These are phyloP conservation scores for Anseranas semipalmata DNA, from an alignment of 2,113 vertebrate genomes.

Conservation along the genomic window DNA sequence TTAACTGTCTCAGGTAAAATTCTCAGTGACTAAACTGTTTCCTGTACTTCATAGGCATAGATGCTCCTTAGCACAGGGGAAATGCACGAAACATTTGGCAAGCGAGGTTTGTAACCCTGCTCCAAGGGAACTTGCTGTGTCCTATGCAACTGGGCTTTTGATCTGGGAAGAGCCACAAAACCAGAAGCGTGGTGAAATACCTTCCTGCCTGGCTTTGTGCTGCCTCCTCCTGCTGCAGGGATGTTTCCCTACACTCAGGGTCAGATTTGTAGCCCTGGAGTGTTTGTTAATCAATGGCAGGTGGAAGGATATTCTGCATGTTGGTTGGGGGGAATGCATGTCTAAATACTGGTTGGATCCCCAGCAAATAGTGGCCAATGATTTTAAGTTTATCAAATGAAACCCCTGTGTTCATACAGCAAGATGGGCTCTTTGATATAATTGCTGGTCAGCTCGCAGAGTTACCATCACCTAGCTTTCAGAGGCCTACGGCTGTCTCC, in stretches of 20 bases:
- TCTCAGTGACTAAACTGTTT: not conserved
- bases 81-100: not conserved
- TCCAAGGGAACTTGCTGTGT: not conserved
- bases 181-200: accelerated
- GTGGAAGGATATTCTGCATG: not conserved
- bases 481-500: not conserved
- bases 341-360: not conserved
- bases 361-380: not conserved
- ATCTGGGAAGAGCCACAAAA: not conserved
- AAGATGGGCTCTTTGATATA: not conserved
- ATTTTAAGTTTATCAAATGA: not conserved
- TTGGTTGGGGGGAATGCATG: not conserved
- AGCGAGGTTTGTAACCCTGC: not conserved
- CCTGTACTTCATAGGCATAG: not conserved
- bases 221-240: not conserved
- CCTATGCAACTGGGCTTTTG: not conserved
- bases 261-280: not conserved
- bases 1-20: not conserved
- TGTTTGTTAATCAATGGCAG: not conserved
- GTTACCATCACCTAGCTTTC: not conserved
- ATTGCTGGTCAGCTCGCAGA: not conserved
- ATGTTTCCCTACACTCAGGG: not conserved
- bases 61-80: not conserved
- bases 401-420: accelerated
- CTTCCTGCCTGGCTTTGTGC: not conserved